Evolutionary conservation across 1,140 invertebrate genomes (phyloP).

Genomic region (Bombyx mandarina): DNA sequence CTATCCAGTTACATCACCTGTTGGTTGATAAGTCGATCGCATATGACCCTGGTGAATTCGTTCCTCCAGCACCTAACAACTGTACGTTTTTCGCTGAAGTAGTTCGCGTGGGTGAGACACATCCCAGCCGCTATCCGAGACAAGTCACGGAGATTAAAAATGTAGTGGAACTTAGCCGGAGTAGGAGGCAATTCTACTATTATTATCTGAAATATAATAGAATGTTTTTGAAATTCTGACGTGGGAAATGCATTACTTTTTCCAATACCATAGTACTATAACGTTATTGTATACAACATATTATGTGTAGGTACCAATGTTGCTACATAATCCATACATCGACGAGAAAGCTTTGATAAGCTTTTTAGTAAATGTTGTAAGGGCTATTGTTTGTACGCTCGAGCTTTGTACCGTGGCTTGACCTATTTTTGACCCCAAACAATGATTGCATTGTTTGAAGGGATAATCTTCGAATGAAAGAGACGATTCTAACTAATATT

Average conservation of each 20-base stretch:
- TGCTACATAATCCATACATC: no score
- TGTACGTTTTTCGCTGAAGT: slow-evolving; percentile 77
- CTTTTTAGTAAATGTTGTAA: no score
- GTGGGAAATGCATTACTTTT: not conserved
- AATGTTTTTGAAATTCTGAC: not conserved
- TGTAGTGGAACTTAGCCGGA: slow-evolving; percentile 94
- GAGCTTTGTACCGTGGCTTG: no score
- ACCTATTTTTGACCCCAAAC: no score
- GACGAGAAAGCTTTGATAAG: no score
- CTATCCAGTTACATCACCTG: slow-evolving; percentile 49
- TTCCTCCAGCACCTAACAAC: slow-evolving; percentile 91
- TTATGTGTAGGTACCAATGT: no score
- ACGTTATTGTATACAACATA: no score
- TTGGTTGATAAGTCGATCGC: slow-evolving; percentile 85
- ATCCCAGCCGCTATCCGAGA: slow-evolving; percentile 86
- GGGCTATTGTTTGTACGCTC: no score
- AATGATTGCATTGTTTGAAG: no score
- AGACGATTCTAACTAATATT: no score
- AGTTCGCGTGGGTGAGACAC: slow-evolving; percentile 78
- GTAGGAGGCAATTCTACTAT: slow-evolving; percentile 88
- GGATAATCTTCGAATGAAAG: no score
- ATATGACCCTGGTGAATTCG: slow-evolving; percentile 88
- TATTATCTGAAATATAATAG: slow-evolving; percentile 70
- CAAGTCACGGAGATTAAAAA: slow-evolving; percentile 93
- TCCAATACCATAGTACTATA: no score